Base-by-base conservation (phyloP, 2,888 invertebrate genomes). In the Operophtera brumata region DNA sequence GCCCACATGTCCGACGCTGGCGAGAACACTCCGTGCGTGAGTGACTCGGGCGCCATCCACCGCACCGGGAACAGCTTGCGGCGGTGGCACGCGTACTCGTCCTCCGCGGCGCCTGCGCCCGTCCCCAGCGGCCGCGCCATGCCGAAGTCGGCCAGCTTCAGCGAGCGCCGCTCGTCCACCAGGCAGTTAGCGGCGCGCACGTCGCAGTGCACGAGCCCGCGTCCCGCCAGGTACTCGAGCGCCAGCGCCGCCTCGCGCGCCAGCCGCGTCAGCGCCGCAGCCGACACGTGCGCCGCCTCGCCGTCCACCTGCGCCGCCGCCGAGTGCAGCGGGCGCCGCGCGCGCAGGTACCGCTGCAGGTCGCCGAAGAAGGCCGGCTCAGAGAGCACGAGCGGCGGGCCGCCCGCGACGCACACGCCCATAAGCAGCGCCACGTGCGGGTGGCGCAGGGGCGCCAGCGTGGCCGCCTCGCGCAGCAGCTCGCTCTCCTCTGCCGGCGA, bases 31-130 rank as follows among this genome's bases (percentile, higher is more conserved):
- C 97, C 97, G 12, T 93, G 82, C 1, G 91, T 92, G 30, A 97
- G 84, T 65, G 95, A 94, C 82, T 97, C 97, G 0, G 97, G 97
- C 0, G 97, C 94, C 97, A 97, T 97, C 96, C 97, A 97, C 58
- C 95, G 90, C 1, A 96, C 96, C 0, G 97, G 97, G 54, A 97
- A 85, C 91, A 96, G 93, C 67, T 94, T 95, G 81, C 95, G 95
- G 28, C 96, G 92, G 70, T 93, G 94, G 72, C 96, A 96, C 60
- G 93, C 92, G 81, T 97, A 97, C 93, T 57, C 96, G 0, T 95
- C 94, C 94, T 94, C 46, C 36, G 34, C 93, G 63, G 94, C 95
- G 69, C 92, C 94, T 84, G 94, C 95, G 94, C n/a, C 46, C 5
- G 36, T 42, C 25, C 36, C 20, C 7, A 48, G 11, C 67, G 62